phyloP scores from a whole-genome alignment of 2,888 invertebrate genomes.

The Drosophila dives region DNA sequence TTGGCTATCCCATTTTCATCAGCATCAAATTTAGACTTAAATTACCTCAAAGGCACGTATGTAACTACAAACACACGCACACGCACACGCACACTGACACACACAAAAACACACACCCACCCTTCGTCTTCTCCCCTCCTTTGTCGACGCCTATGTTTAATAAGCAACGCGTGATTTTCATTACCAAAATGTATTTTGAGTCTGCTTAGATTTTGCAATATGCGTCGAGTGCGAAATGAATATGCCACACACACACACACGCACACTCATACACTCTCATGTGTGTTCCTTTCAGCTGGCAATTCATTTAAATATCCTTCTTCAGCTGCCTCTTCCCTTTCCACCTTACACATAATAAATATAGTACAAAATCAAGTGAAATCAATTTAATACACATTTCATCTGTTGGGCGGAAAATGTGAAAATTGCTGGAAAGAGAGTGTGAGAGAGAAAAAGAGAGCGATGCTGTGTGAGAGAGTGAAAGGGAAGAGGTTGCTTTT shows the following conservation, averaged over 20 bases:
- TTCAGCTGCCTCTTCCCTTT: neutral
- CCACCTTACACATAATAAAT: conserved; percentile 52
- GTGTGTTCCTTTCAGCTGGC: conserved; percentile 5
- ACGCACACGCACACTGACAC: neutral
- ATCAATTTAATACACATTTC: conserved; percentile 79
- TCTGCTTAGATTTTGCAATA: conserved; percentile 75
- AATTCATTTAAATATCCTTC: conserved; percentile 9
- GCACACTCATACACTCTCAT: conserved; percentile 23
- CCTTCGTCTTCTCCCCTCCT: neutral
- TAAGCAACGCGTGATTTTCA: conserved; percentile 79
- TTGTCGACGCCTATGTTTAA: conserved; percentile 51
- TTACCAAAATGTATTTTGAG: conserved; percentile 64
- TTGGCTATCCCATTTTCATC: conserved; percentile 36
- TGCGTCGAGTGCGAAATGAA: conserved; percentile 67
- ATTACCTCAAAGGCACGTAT: conserved; percentile 59
- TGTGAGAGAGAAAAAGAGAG: neutral
- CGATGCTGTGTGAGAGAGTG: neutral
- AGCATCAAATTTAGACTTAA: conserved; percentile 32
- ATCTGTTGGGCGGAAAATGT: conserved; percentile 41
- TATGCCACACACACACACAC: conserved; percentile 36
- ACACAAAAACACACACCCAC: neutral
- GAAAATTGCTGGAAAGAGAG: conserved; percentile 14
- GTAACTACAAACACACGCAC: neutral
- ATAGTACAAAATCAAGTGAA: conserved; percentile 73
- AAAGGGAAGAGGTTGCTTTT: neutral